phyloP scores from a whole-genome alignment of 1,140 invertebrate genomes.

The Zaprionus nigranus region DNA sequence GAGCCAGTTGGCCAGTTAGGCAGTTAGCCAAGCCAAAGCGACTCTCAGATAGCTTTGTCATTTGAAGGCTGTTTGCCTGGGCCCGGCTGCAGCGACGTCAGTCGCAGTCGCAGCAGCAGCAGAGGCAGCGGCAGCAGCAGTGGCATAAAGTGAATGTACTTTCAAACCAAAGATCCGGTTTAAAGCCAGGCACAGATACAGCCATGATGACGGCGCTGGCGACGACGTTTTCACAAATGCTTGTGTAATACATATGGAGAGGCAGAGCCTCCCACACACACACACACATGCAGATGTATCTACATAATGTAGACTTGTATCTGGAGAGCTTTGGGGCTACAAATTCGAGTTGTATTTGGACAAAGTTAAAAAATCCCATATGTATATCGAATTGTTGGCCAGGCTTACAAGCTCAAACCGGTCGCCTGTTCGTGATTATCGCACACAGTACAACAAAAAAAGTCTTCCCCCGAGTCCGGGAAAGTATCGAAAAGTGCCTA shows the following conservation, averaged over 20 bases:
- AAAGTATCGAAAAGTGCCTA: slow-evolving; percentile 35
- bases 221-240: slow-evolving; percentile 78
- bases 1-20: slow-evolving; percentile 12
- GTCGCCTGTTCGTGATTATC: slow-evolving; percentile 57
- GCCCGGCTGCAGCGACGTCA: slow-evolving; percentile 45
- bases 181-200: slow-evolving; percentile 76
- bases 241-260: slow-evolving; percentile 75
- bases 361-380: slow-evolving; percentile 44
- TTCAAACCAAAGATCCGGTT: slow-evolving; percentile 83
- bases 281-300: slow-evolving; percentile 4
- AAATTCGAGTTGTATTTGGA: slow-evolving; percentile 56
- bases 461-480: slow-evolving; percentile 32
- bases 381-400: slow-evolving; percentile 49
- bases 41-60: slow-evolving; percentile 58
- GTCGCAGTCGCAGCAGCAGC: slow-evolving; percentile 13
- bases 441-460: slow-evolving; percentile 36
- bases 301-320: slow-evolving; percentile 17
- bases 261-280: slow-evolving; percentile 35
- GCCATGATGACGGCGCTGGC: slow-evolving; percentile 61
- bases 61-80: slow-evolving; percentile 77
- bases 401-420: slow-evolving; percentile 51
- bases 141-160: slow-evolving; percentile 80
- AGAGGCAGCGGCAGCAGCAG: slow-evolving; percentile 33
- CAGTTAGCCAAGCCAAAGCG: slow-evolving; percentile 25
- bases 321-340: slow-evolving; percentile 51